A percentile compares a stretch with the other conserved stretches of the same genome.
Evolutionary conservation across 30 jellyfish, hydroid and myxozoan species (phyloP).

Genomic region (Aurelia sp.): DNA sequence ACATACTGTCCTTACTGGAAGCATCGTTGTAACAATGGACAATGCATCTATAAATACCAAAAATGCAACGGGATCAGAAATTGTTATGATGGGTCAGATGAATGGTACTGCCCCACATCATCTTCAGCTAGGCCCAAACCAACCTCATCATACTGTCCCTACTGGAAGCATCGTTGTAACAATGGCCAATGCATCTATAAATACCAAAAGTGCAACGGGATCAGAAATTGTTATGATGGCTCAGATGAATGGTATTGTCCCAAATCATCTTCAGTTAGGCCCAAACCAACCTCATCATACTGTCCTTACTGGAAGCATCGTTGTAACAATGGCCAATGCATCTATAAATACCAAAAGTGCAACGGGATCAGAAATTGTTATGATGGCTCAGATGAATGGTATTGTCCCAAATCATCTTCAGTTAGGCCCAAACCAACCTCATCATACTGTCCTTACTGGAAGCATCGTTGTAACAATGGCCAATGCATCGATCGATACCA

Average conservation of each 20-base stretch:
- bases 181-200: too few relatives aligned
- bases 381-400: not conserved
- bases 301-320: conserved; percentile 5
- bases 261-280: not conserved
- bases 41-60: too few relatives aligned
- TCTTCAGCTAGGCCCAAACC: not conserved
- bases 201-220: too few relatives aligned
- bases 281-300: conserved; percentile 38
- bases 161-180: too few relatives aligned
- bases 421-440: conserved; percentile 3
- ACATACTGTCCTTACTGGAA: conserved; percentile 13
- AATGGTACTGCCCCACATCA: conserved; percentile 1
- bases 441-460: conserved; percentile 50
- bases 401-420: not conserved
- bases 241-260: too few relatives aligned
- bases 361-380: too few relatives aligned
- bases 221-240: too few relatives aligned
- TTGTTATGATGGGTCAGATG: too few relatives aligned
- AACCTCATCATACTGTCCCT: conserved; percentile 30
- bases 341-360: too few relatives aligned
- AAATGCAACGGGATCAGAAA: too few relatives aligned
- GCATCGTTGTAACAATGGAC: too few relatives aligned
- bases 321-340: too few relatives aligned
- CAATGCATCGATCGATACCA: conserved; percentile 27
- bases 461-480: conserved; percentile 16